These are phyloP conservation scores for Melipona bicolor DNA, from an alignment of 2,888 invertebrate species.

Conservation along the genomic window DNA sequence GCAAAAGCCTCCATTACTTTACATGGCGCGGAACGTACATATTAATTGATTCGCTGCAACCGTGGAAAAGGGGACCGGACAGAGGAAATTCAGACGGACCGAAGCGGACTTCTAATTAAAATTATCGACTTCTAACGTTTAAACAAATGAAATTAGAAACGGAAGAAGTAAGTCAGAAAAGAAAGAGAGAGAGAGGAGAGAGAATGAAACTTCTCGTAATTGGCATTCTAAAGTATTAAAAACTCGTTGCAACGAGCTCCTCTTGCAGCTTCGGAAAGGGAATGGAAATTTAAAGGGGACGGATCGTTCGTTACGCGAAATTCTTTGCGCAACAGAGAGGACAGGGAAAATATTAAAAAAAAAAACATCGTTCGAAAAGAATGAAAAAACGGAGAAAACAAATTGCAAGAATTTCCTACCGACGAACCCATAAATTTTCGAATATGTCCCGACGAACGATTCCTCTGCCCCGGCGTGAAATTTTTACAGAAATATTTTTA, in stretches of 20 bases:
- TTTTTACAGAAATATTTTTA: no score
- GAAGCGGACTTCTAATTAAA: not conserved
- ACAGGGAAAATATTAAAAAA: no score
- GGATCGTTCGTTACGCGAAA: not conserved
- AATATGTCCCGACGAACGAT: no score
- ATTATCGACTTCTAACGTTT: not conserved
- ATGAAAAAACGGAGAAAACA: no score
- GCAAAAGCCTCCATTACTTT: not conserved
- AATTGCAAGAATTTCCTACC: no score
- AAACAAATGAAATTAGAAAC: not conserved
- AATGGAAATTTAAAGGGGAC: not conserved
- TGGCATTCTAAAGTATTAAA: not conserved
- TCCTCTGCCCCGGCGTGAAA: no score
- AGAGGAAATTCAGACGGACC: not conserved
- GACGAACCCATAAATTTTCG: no score
- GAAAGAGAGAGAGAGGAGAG: not conserved
- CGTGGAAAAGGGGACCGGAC: no score
- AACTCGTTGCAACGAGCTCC: not conserved
- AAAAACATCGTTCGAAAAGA: no score
- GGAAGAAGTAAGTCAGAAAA: not conserved
- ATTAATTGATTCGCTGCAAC: not conserved
- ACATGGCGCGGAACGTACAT: no score
- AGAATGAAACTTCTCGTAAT: not conserved
- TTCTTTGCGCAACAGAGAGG: not conserved
- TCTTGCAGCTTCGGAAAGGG: not conserved